Evolutionary conservation across 53 echinoderm and acorn worm genomes (phyloP).

Genomic region (Hippasteria phrygiana): DNA sequence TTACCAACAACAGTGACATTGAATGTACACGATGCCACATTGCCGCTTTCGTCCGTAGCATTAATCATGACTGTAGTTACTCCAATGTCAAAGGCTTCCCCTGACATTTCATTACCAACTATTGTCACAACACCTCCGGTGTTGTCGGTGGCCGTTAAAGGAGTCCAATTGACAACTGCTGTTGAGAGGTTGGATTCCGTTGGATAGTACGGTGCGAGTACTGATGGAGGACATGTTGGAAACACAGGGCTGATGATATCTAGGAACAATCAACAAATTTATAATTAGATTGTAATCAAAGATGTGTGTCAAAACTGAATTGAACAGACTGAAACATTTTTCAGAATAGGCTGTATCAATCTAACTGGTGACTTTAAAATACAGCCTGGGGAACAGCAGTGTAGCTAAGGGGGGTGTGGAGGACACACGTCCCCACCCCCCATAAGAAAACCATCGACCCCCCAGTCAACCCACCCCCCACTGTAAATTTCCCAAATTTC

Average conservation of each 20-base stretch:
- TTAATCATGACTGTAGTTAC: conserved; percentile 48
- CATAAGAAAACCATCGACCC: too few relatives aligned
- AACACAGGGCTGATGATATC: not conserved
- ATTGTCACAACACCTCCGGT: conserved; percentile 33
- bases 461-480: too few relatives aligned
- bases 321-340: too few relatives aligned
- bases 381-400: too few relatives aligned
- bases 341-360: too few relatives aligned
- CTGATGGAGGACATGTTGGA: not conserved
- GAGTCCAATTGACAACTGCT: conserved; percentile 12
- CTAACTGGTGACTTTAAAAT: too few relatives aligned
- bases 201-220: not conserved
- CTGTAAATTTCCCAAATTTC: too few relatives aligned
- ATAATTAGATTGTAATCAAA: not conserved
- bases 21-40: conserved; percentile 26
- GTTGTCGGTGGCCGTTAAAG: conserved; percentile 48
- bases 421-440: too few relatives aligned
- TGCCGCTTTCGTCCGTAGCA: conserved; percentile 64
- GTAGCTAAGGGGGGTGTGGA: too few relatives aligned
- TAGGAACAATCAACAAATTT: not conserved
- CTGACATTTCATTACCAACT: conserved; percentile 10
- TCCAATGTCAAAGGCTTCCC: conserved; percentile 48
- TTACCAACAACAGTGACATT: conserved; percentile 47
- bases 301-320: too few relatives aligned
- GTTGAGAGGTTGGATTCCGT: conserved; percentile 10